These are phyloP conservation scores for Sanderia malayensis DNA, from an alignment of 30 jellyfish, hydroid and myxozoan genomes.

Conservation along the genomic window DNA sequence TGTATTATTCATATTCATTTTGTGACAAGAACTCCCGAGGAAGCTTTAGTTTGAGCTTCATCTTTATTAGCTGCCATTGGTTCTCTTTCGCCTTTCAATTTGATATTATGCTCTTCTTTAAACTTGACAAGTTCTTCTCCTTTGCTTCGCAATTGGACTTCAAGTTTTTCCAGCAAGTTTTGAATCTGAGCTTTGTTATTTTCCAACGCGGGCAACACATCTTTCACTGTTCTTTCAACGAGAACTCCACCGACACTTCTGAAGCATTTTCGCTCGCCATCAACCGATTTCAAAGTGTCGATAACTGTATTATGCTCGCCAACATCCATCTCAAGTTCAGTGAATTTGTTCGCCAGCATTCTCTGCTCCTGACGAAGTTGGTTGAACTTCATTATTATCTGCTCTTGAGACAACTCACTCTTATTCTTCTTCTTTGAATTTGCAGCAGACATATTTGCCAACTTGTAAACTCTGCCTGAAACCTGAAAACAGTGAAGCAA, in stretches of 20 bases:
- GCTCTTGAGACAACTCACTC: slow-evolving; percentile 69
- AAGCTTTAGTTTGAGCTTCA: slow-evolving; percentile 18
- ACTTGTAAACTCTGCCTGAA: no score
- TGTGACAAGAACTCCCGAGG: slow-evolving; percentile 78
- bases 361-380: slow-evolving; percentile 96
- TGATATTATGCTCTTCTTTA: slow-evolving; percentile 82
- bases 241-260: slow-evolving; percentile 94
- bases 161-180: slow-evolving; percentile 53
- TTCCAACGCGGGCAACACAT: slow-evolving; percentile 82
- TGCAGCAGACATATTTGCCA: slow-evolving; percentile 72
- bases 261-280: slow-evolving; percentile 81
- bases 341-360: slow-evolving; percentile 65
- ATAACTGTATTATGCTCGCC: slow-evolving; percentile 91
- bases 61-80: slow-evolving; percentile 39
- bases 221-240: slow-evolving; percentile 78
- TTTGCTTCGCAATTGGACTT: slow-evolving; percentile 67
- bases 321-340: slow-evolving; percentile 82
- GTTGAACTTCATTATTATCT: slow-evolving; percentile 71
- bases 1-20: slow-evolving; percentile 9
- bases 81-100: slow-evolving; percentile 82
- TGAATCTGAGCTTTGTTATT: slow-evolving; percentile 76
- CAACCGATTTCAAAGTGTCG: slow-evolving; percentile 82
- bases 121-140: slow-evolving; percentile 86
- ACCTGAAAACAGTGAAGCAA: no score
- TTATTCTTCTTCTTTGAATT: slow-evolving; percentile 65